Evolutionary conservation across 2,888 invertebrate genomes (phyloP), one percentile per base, ranked within the genome.

Genomic region (Epiperipatus broadwayi): DNA sequence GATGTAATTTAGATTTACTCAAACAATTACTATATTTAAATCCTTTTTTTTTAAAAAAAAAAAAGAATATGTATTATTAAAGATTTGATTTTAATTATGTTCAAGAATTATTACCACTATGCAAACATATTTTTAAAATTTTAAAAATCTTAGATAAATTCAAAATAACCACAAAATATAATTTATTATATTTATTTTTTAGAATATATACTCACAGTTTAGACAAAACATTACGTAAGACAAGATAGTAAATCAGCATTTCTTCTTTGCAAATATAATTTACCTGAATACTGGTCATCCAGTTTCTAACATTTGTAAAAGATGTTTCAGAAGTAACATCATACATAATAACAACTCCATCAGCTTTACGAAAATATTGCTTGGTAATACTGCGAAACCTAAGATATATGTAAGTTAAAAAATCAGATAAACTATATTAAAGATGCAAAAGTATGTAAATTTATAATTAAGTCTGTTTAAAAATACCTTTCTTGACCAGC

Each of bases 301-400:
- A 67, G 45, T 60, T 57, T n/a, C 63, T 50, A 10, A 67, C 58
- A 49, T 62, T 65, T 19, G 57, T 53, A 46, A 65, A 67, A 1
- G 65, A 59, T 19, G 54, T 50, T 42, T 66, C 66, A 3, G 59
- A 59, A 1, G 65, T 66, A 15, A 67, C 61, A 48, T 68, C 68
- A 50, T 67, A 68, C 58, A 67, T 62, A 28, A 68, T 50, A 16
- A 63, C 51, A 18, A 68, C 65, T 3, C 66, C 67, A 47, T 68
- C 68, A 3, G 68, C 65, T 48, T 67, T 67, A 3, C 68, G 57
- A 52, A 65, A 67, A 49, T 68, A 68, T 48, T 68, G 67, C 46
- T 64, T 65, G 0, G 67, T 67, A 34, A 68, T 65, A 35, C 64
- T 63, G 15, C 66, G 59, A 47, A 64, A 68, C 47, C 65, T 63